A percentile compares a stretch with the other conserved stretches of the same genome.
phyloP scores from a whole-genome alignment of 2,797 vertebrate species.

The Delichon dasypus region DNA sequence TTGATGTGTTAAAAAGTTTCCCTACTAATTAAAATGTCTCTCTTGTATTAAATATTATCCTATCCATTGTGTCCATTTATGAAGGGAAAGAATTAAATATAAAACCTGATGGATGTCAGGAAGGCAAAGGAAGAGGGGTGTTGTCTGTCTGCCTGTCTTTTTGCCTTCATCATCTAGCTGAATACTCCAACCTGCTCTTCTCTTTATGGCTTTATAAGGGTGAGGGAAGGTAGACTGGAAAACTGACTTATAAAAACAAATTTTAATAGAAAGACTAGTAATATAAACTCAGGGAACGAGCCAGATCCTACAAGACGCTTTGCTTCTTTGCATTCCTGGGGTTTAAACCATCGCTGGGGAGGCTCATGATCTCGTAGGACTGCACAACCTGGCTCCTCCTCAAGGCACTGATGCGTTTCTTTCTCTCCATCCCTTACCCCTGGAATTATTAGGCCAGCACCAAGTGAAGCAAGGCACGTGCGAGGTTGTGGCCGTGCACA shows the following conservation, averaged over 20 bases:
- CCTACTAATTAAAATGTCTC: neutral
- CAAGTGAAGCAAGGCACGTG: conserved; percentile 91
- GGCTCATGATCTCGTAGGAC: neutral
- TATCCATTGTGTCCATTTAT: neutral
- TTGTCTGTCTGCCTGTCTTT: neutral
- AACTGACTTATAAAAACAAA: neutral
- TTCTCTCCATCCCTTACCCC: neutral
- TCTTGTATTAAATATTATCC: neutral
- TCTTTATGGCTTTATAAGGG: neutral
- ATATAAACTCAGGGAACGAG: neutral
- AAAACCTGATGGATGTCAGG: neutral
- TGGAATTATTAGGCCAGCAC: conserved; percentile 75
- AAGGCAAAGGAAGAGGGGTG: neutral
- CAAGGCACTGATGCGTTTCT: neutral
- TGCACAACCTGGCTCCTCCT: neutral
- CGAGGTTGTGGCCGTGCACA: conserved; percentile 91
- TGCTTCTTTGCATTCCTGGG: neutral
- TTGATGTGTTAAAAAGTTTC: neutral
- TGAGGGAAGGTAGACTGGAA: neutral
- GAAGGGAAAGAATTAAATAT: neutral
- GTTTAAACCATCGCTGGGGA: accelerated
- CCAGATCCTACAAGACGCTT: neutral
- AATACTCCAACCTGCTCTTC: neutral
- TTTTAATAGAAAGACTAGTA: neutral
- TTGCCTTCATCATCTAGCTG: neutral